phyloP scores from a whole-genome alignment of 2,888 invertebrate genomes.

The Oxytorus armatus region DNA sequence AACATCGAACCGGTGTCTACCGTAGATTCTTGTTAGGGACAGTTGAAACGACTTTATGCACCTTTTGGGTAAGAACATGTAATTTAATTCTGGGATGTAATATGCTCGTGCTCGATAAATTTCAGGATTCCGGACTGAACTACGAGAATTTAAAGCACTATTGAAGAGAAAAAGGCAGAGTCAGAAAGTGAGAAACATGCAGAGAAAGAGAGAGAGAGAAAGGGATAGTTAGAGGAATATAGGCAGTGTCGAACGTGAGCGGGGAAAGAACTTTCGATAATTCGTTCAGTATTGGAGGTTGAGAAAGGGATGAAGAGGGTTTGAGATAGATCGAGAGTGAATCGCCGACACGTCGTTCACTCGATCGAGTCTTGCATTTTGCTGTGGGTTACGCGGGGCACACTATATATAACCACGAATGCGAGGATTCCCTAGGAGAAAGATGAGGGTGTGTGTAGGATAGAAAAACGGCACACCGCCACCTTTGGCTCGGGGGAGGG shows the following conservation, averaged over 20 bases:
- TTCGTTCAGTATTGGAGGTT: conserved; percentile 51
- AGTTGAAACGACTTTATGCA: conserved; percentile 22
- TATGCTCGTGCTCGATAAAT: conserved; percentile 58
- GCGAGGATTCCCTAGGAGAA: conserved; percentile 16
- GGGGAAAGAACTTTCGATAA: conserved; percentile 64
- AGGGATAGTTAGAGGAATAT: background rate
- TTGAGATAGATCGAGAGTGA: conserved; percentile 63
- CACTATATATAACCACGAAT: conserved; percentile 22
- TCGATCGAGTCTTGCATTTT: conserved; percentile 40
- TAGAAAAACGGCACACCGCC: conserved; percentile 44
- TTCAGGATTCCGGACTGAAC: conserved; percentile 34
- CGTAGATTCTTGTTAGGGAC: conserved; percentile 29
- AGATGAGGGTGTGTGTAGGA: conserved; percentile 18
- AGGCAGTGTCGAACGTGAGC: conserved; percentile 52
- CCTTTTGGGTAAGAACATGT: conserved; percentile 27
- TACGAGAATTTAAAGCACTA: conserved; percentile 57
- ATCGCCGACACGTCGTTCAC: conserved; percentile 70
- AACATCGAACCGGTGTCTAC: background rate
- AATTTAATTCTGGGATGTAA: conserved; percentile 57
- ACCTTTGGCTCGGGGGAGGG: conserved; percentile 48
- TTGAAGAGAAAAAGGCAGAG: background rate
- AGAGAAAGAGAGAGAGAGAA: conserved; percentile 9
- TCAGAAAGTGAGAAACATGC: background rate
- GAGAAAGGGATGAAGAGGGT: conserved; percentile 47
- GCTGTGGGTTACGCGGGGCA: conserved; percentile 5